Conservation (phyloP, 2,797 vertebrate species). For the Taenioides sp. region DNA sequence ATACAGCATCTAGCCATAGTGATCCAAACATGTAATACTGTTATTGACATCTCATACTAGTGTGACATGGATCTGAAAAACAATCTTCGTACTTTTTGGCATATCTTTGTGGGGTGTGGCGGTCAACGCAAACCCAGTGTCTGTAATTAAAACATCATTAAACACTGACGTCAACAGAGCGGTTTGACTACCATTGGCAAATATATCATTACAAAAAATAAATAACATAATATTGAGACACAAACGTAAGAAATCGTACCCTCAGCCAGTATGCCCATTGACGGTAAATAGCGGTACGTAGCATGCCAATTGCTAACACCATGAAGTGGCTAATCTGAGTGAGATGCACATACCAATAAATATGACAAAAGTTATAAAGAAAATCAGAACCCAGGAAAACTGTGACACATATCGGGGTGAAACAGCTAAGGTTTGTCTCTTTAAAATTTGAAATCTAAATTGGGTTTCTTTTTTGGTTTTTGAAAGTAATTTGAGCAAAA, state of each 20-base stretch:
- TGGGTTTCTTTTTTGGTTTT: background rate
- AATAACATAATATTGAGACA: conserved; percentile 58
- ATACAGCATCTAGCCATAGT: conserved; percentile 68
- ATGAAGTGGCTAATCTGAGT: conserved; percentile 79
- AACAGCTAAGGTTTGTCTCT: background rate
- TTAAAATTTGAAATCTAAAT: background rate
- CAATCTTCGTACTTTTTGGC: conserved; percentile 60
- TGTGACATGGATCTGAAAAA: conserved; percentile 57
- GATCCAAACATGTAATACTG: conserved; percentile 74
- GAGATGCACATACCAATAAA: conserved; percentile 80
- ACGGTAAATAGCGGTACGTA: conserved; percentile 76
- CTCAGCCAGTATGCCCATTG: conserved; percentile 78
- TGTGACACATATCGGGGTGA: conserved; percentile 73
- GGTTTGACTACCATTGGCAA: conserved; percentile 74
- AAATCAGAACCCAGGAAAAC: conserved; percentile 67
- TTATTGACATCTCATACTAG: conserved; percentile 72
- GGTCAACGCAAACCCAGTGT: conserved; percentile 51
- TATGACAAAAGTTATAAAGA: conserved; percentile 39
- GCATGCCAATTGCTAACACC: conserved; percentile 92
- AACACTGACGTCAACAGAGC: conserved; percentile 56
- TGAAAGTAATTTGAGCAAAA: too few species aligned
- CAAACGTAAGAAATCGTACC: conserved; percentile 65
- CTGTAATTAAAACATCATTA: conserved; percentile 51
- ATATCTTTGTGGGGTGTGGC: conserved; percentile 67
- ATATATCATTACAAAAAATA: conserved; percentile 87